phyloP scores from a whole-genome alignment of 2,113 vertebrate genomes.

The Fukomys damarensis region DNA sequence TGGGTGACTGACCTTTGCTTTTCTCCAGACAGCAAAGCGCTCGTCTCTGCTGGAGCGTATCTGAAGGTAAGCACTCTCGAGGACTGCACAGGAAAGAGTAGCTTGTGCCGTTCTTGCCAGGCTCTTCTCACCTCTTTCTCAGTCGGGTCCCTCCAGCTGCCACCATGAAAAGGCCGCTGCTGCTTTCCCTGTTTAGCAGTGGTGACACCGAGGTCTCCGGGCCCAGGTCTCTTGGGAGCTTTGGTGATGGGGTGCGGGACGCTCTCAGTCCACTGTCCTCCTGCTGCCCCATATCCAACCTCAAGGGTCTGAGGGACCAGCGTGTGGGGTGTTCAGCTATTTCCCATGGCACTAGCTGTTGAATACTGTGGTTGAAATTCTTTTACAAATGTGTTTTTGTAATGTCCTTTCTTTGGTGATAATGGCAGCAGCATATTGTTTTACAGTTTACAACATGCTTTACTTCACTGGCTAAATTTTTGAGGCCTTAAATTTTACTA shows the following conservation, averaged over 20 bases:
- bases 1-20: conserved; percentile 97
- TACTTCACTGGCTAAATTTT: background rate
- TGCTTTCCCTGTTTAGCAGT: background rate
- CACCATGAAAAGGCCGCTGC: background rate
- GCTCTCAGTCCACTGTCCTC: background rate
- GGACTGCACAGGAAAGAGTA: background rate
- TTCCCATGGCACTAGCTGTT: background rate
- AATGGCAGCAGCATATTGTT: background rate
- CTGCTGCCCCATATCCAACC: background rate
- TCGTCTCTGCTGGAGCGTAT: conserved; percentile 94
- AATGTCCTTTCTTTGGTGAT: background rate
- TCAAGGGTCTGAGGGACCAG: background rate
- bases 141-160: background rate
- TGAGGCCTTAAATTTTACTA: conserved; percentile 34
- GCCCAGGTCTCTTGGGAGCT: background rate
- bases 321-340: background rate
- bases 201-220: background rate
- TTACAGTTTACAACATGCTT: conserved; percentile 5
- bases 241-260: background rate
- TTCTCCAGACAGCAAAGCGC: conserved; percentile 91
- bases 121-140: background rate
- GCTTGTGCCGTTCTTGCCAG: background rate
- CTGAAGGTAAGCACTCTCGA: conserved; percentile 90
- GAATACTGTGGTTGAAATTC: conserved; percentile 32
- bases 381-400: conserved; percentile 1